Percentiles rank a stretch among this genome's conserved stretches.
Evolutionary conservation across 2,797 vertebrate species (phyloP).

Genomic region (Anolis apletophallus): DNA sequence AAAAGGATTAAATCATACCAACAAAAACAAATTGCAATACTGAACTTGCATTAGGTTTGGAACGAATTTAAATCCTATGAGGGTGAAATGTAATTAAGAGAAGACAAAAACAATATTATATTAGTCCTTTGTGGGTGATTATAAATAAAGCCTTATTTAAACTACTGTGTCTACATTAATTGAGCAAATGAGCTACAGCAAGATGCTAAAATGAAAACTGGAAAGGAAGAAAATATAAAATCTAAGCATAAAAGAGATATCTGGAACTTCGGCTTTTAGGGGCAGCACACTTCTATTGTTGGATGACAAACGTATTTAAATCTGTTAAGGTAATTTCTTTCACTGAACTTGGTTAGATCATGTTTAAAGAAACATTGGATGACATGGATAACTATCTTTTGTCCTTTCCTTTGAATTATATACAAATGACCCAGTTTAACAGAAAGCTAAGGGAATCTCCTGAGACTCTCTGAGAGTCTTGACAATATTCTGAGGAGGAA

Average conservation of each 20-base stretch:
- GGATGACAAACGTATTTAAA: background rate
- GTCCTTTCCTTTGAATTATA: slow-evolving; percentile 46
- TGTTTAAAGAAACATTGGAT: slow-evolving; percentile 26
- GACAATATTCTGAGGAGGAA: slow-evolving; percentile 71
- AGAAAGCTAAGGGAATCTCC: slow-evolving; percentile 57
- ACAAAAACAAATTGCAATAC: accelerated
- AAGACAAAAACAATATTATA: background rate
- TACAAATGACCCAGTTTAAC: slow-evolving; percentile 55
- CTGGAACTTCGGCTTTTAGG: background rate
- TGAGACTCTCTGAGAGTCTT: slow-evolving; percentile 61
- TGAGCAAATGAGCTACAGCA: background rate
- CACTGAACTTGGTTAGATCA: background rate
- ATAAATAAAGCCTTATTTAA: background rate
- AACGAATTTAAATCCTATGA: background rate
- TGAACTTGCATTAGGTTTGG: background rate
- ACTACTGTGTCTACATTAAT: background rate
- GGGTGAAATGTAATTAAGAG: background rate
- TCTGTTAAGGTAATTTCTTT: background rate
- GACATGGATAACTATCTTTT: slow-evolving; percentile 25
- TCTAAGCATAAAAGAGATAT: background rate
- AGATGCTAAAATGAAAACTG: background rate
- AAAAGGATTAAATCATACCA: background rate
- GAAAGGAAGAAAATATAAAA: background rate
- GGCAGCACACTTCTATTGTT: background rate
- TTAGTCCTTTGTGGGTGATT: accelerated